Percentiles rank a stretch among this genome's conserved stretches.
These are phyloP conservation scores for Drosophila nasuta DNA, from an alignment of 1,140 invertebrate genomes.

Conservation along the genomic window DNA sequence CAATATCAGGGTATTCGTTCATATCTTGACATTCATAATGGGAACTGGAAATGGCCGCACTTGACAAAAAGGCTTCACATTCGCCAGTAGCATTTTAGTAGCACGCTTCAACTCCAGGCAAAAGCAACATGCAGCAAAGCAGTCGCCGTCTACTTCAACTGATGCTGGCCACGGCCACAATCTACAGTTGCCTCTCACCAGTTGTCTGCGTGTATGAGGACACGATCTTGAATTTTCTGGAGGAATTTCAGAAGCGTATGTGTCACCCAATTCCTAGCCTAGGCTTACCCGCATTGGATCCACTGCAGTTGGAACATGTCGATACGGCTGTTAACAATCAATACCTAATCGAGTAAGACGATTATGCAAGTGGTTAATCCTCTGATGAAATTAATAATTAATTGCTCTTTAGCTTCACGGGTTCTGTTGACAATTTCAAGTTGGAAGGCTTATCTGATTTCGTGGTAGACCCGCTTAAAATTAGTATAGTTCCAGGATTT, in stretches of 20 bases:
- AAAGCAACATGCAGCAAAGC: constrained; percentile 33
- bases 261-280: constrained; percentile 78
- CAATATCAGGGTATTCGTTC: constrained; percentile 12
- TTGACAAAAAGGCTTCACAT: constrained; percentile 57
- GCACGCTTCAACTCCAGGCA: constrained; percentile 16
- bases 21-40: constrained; percentile 62
- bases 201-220: constrained; percentile 51
- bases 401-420: constrained; percentile 58
- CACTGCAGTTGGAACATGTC: constrained; percentile 51
- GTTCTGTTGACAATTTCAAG: constrained; percentile 66
- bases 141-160: constrained; percentile 23
- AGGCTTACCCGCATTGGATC: constrained; percentile 74
- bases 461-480: constrained; percentile 44
- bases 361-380: too few relatives aligned
- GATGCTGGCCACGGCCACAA: constrained; percentile 38
- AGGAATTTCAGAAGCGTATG: constrained; percentile 69
- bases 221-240: constrained; percentile 53
- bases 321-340: constrained; percentile 58
- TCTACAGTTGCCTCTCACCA: constrained; percentile 46
- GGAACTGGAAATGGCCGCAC: constrained; percentile 17
- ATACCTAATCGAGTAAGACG: constrained; percentile 73
- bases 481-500: constrained; percentile 25
- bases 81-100: constrained; percentile 34
- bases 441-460: constrained; percentile 74
- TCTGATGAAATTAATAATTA: background rate